A percentile compares a stretch with the other conserved stretches of the same genome.
phyloP scores from a whole-genome alignment of 2,113 vertebrate genomes.

The Python bivittatus region DNA sequence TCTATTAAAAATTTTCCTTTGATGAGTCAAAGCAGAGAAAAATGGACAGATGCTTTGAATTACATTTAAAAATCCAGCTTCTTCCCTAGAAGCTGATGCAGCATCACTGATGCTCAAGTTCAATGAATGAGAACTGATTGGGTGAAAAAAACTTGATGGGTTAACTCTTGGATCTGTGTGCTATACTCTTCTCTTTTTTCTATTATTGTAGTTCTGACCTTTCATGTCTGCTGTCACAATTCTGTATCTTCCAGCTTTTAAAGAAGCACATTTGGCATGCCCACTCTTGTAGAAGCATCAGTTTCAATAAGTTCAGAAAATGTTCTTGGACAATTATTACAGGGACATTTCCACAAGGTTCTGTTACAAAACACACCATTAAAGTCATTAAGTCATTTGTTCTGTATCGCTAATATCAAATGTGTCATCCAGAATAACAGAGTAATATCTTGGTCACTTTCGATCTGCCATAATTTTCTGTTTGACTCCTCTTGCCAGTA shows the following conservation, averaged over 20 bases:
- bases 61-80: background rate
- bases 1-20: background rate
- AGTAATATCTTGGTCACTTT: background rate
- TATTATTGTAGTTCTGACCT: background rate
- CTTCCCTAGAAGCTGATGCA: background rate
- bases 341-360: background rate
- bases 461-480: background rate
- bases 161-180: background rate
- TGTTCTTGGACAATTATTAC: background rate
- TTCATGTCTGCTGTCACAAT: background rate
- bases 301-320: background rate
- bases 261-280: background rate
- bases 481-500: background rate
- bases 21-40: background rate
- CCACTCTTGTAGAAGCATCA: background rate
- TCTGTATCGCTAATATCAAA: background rate
- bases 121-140: background rate
- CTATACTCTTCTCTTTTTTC: background rate
- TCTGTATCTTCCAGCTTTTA: background rate
- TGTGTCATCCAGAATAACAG: background rate
- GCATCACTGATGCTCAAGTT: background rate
- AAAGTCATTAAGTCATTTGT: background rate
- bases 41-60: background rate
- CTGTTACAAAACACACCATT: background rate
- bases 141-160: background rate